phyloP scores from a whole-genome alignment of 2,113 vertebrate species.

The human (Homo sapiens) region GRCh38 chr20:5920001-5920500 shows the following conservation, averaged over 20 bases:
- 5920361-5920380: not conserved
- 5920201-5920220: slow-evolving; percentile 42
- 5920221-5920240: not conserved
- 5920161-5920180: slow-evolving; percentile 22
- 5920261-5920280: not conserved
- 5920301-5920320: not conserved
- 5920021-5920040: not conserved
- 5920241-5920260: not conserved
- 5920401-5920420: not conserved
- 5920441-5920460: not conserved
- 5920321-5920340: not conserved
- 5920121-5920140: slow-evolving; percentile 27
- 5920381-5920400: not conserved
- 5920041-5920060: not conserved
- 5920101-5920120: slow-evolving; percentile 26
- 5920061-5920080: not conserved
- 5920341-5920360: not conserved
- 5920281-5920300: not conserved
- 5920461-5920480: not conserved
- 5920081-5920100: not conserved
- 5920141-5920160: slow-evolving; percentile 62
- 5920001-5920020: not conserved
- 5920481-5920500: not conserved
- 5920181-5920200: slow-evolving; percentile 37
- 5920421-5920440: not conserved